Evolutionary conservation across 1,140 invertebrate species (phyloP).

Genomic region (Alviniconcha marisindica): DNA sequence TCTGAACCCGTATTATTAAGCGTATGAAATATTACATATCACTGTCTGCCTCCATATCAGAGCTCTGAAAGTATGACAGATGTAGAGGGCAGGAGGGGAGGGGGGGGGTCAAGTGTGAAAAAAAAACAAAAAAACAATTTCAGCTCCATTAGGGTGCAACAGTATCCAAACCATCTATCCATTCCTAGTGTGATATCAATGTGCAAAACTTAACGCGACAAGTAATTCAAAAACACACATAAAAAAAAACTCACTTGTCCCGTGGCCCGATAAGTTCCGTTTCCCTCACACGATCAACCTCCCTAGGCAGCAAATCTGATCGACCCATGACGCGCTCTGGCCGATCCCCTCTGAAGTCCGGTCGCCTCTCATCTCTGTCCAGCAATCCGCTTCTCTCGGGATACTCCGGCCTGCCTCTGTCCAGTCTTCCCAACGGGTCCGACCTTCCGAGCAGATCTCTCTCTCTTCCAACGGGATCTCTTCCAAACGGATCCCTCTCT

Average conservation of each 20-base stretch:
- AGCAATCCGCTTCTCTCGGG: background rate
- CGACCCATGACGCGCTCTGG: background rate
- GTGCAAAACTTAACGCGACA: too few species aligned
- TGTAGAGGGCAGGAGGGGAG: too few species aligned
- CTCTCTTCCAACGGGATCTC: conserved; percentile 16
- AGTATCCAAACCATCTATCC: too few species aligned
- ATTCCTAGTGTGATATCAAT: too few species aligned
- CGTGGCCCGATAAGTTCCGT: background rate
- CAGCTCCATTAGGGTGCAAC: too few species aligned
- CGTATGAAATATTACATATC: too few species aligned
- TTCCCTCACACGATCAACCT: conserved; percentile 15
- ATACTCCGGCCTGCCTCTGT: background rate
- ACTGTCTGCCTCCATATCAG: too few species aligned
- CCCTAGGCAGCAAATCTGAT: background rate
- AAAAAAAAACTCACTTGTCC: conserved; percentile 3
- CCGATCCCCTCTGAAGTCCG: background rate
- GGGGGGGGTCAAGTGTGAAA: too few species aligned
- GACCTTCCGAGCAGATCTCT: background rate
- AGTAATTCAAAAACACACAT: background rate
- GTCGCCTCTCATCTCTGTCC: background rate
- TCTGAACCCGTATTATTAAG: too few species aligned
- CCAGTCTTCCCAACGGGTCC: background rate
- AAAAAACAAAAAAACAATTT: too few species aligned
- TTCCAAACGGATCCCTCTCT: background rate
- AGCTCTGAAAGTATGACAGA: too few species aligned